phyloP scores from a whole-genome alignment of 92 coral and sea anemone genomes.

The Epizoanthus scotinus region DNA sequence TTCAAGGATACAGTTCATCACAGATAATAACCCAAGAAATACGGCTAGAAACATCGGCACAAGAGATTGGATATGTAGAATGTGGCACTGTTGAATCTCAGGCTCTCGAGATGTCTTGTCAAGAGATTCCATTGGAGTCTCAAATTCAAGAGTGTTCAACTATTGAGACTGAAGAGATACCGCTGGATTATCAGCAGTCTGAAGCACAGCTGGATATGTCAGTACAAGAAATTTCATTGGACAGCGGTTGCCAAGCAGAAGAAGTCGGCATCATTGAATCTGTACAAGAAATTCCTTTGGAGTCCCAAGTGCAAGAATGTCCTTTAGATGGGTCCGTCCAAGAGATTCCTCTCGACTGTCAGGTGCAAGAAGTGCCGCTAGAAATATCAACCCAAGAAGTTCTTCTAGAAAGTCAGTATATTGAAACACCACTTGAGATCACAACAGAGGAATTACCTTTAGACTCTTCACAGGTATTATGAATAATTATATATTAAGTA shows the following conservation, averaged over 20 bases:
- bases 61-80: conserved; percentile 18
- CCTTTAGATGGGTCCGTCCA: conserved; percentile 3
- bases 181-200: not conserved
- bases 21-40: conserved; percentile 17
- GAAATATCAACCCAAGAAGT: conserved; percentile 22
- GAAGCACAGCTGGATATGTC: conserved; percentile 12
- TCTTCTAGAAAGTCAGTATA: conserved; percentile 10
- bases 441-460: not conserved
- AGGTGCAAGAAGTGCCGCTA: conserved; percentile 6
- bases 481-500: too few species aligned
- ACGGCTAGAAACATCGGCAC: not conserved
- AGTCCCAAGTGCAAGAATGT: conserved; percentile 25
- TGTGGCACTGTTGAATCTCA: not conserved
- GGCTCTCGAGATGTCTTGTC: conserved; percentile 24
- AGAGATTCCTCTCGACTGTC: conserved; percentile 10
- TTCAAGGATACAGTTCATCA: not conserved
- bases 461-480: conserved; percentile 16
- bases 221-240: conserved; percentile 22
- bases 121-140: conserved; percentile 25
- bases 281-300: conserved; percentile 1
- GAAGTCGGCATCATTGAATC: conserved; percentile 29
- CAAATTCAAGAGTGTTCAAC: too few species aligned
- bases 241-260: conserved; percentile 22
- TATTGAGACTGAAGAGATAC: too few species aligned
- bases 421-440: not conserved